Base-by-base conservation (phyloP, 2,113 vertebrate species). In the Xenopus laevis region DNA sequence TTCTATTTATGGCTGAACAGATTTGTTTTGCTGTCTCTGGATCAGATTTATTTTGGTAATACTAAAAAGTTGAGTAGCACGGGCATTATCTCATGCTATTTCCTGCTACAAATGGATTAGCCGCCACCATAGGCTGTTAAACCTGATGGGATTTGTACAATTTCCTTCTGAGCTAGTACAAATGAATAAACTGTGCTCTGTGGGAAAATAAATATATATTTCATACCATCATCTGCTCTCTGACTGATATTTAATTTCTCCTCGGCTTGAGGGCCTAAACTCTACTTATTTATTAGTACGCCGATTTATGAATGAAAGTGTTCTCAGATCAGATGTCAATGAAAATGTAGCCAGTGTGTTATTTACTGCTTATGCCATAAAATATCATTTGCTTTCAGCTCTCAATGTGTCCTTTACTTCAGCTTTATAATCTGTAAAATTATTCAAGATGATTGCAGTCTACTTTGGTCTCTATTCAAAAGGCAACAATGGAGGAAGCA, bases 51-150 rank as follows among this genome's bases (percentile, higher is more conserved):
- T 77, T 63, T 77, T 77, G 50, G 66, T 69, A 77, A 77, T 77
- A 70, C 66, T 70, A 77, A 70, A 77, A 69, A 77, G 40, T 57
- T 30, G 70, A 77, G 74, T 77, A 70, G 67, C 30, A 46, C 59
- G 60, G 53, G 74, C 59, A 77, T 77, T 77, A 77, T 77, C 74
- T 77, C 74, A 70, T 77, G 66, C 74, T 77, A 77, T 77, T 77
- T 77, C 67, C 74, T 77, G 74, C 74, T 77, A 40, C 66, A 77
- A 77, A 77, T 77, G 74, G 74, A 77, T 77, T 77, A 77, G 33
- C 46, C 59, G 45, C 65, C 73, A 76, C 74, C 74, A 77, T 70
- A 57, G 66, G 67, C 74, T 77, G 66, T 70, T 70, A 77, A 77
- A 64, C 64, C 74, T 77, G 74, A 77, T 64, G 50, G 59, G 67